phyloP scores from a whole-genome alignment of 2,113 vertebrate species.

The Burhinus bistriatus region DNA sequence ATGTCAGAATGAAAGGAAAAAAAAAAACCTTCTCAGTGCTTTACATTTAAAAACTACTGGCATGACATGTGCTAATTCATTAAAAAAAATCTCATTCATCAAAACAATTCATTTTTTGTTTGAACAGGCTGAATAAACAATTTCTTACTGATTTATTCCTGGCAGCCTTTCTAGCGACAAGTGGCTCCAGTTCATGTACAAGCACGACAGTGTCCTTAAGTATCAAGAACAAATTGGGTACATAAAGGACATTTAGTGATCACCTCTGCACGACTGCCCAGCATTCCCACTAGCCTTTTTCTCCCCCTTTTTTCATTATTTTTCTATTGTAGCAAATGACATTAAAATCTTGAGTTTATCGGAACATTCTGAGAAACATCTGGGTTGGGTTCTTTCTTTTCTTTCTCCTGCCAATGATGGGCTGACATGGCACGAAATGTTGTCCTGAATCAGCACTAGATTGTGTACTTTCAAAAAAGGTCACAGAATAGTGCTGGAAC shows the following conservation, averaged over 20 bases:
- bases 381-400: slow-evolving; percentile 22
- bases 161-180: slow-evolving; percentile 64
- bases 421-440: neutral
- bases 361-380: slow-evolving; percentile 36
- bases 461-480: slow-evolving; percentile 47
- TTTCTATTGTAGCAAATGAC: slow-evolving; percentile 47
- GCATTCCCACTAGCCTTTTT: neutral
- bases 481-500: slow-evolving; percentile 39
- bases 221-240: slow-evolving; percentile 41
- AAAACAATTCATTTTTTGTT: slow-evolving; percentile 79
- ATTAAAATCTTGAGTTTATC: slow-evolving; percentile 49
- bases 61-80: slow-evolving; percentile 72
- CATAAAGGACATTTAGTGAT: slow-evolving; percentile 60
- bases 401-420: slow-evolving; percentile 39
- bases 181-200: slow-evolving; percentile 59
- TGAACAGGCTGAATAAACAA: slow-evolving; percentile 74
- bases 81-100: slow-evolving; percentile 75
- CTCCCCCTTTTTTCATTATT: neutral
- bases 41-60: slow-evolving; percentile 74
- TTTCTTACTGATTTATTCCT: slow-evolving; percentile 72
- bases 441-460: slow-evolving; percentile 49
- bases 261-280: slow-evolving; percentile 52
- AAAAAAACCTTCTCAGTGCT: slow-evolving; percentile 29
- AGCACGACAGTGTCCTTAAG: slow-evolving; percentile 68
- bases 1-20: slow-evolving; percentile 59